Evolutionary conservation across 2,888 invertebrate genomes (phyloP).

Genomic region (Agrotis exclamationis): DNA sequence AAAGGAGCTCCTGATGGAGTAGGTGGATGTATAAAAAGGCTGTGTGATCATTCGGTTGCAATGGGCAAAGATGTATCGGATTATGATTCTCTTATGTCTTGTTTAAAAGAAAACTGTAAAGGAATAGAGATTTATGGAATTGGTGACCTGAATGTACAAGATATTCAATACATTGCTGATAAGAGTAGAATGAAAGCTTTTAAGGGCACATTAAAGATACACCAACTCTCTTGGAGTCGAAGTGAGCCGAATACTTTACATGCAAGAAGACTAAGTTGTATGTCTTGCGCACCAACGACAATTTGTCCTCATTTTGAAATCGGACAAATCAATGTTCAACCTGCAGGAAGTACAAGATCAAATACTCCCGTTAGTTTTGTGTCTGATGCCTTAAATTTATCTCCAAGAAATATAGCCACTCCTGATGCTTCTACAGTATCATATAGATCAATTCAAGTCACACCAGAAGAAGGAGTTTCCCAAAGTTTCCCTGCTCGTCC

Average conservation of each 20-base stretch:
- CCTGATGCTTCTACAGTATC: conserved; percentile 28
- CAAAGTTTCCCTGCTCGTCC: conserved; percentile 25
- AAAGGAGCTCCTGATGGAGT: conserved; percentile 51
- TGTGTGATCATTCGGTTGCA: conserved; percentile 34
- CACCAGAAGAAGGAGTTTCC: conserved; percentile 20
- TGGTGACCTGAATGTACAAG: conserved; percentile 23
- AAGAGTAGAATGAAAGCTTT: conserved; percentile 29
- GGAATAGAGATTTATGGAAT: conserved; percentile 40
- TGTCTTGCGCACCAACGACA: conserved; percentile 14
- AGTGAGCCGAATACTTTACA: conserved; percentile 26
- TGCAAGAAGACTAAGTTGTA: conserved; percentile 37
- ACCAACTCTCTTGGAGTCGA: conserved; percentile 34
- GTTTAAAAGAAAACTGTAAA: conserved; percentile 40
- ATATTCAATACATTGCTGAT: conserved; percentile 32
- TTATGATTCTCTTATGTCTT: conserved; percentile 34
- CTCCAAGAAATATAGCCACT: conserved; percentile 25
- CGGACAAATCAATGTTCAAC: conserved; percentile 25
- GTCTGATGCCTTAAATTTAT: conserved; percentile 13
- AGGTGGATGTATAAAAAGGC: conserved; percentile 41
- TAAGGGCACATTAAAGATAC: conserved; percentile 35
- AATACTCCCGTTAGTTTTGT: conserved; percentile 14
- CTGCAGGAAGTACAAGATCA: conserved; percentile 12
- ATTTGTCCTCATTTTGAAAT: conserved; percentile 41
- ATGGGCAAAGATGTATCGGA: conserved; percentile 33
- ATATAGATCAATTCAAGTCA: conserved; percentile 24